Evolutionary conservation across 2,888 invertebrate species (phyloP).

Genomic region (Parochlus steinenii): DNA sequence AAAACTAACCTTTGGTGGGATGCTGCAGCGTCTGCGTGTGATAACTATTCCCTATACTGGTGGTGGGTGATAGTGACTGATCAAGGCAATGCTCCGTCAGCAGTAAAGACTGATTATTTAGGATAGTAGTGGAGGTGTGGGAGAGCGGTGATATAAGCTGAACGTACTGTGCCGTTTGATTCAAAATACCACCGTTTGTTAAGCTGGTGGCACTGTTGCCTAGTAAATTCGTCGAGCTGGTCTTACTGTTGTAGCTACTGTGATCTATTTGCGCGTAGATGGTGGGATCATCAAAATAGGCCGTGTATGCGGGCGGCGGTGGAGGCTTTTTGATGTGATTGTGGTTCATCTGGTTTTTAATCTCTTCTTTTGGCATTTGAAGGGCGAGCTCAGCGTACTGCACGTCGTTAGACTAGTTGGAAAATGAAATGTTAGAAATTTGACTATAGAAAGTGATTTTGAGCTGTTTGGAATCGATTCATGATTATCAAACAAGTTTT

Average conservation of each 20-base stretch:
- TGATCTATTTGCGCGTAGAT: slow-evolving; percentile 63
- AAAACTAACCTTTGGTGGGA: too few relatives aligned
- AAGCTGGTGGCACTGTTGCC: slow-evolving; percentile 19
- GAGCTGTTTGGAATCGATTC: neutral
- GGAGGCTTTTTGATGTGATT: slow-evolving; percentile 12
- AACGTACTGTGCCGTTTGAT: slow-evolving; percentile 27
- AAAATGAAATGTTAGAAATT: neutral
- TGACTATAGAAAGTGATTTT: neutral
- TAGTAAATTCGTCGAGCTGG: slow-evolving; percentile 19
- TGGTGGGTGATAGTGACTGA: too few relatives aligned
- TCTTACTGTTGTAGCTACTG: slow-evolving; percentile 32
- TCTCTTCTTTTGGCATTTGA: slow-evolving; percentile 20
- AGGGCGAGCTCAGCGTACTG: slow-evolving; percentile 28
- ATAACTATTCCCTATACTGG: slow-evolving; percentile 9
- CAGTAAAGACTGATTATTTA: slow-evolving; percentile 3
- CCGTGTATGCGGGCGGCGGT: slow-evolving; percentile 26
- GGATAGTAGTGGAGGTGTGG: slow-evolving; percentile 19
- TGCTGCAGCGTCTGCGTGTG: slow-evolving; percentile 11
- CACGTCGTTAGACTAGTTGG: slow-evolving; percentile 21
- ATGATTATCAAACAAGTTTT: neutral
- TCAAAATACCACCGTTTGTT: slow-evolving; percentile 13
- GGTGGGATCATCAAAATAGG: slow-evolving; percentile 44
- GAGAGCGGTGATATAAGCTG: slow-evolving; percentile 32
- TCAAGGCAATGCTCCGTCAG: slow-evolving; percentile 2
- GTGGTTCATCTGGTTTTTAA: slow-evolving; percentile 16